Evolutionary conservation across 2,113 vertebrate species (phyloP).

Genomic region (Paracanthobrama guichenoti): DNA sequence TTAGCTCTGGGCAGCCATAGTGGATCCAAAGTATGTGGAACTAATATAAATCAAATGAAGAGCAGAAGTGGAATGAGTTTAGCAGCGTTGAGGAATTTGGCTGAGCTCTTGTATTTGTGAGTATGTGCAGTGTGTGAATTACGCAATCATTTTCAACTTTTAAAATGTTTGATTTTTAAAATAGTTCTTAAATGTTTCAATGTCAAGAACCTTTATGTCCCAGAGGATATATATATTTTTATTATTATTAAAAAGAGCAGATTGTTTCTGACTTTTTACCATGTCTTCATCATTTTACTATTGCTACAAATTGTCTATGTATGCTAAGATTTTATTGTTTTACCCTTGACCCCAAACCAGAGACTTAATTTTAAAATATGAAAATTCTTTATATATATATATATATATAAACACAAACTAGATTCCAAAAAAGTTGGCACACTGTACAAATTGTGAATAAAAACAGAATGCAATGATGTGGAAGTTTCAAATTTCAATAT

Average conservation of each 20-base stretch:
- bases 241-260: neutral
- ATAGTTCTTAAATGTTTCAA: neutral
- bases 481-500: no score
- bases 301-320: no score
- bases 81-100: slow-evolving; percentile 2
- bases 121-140: neutral
- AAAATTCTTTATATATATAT: no score
- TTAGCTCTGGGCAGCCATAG: slow-evolving; percentile 20
- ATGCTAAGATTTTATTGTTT: neutral
- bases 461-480: no score
- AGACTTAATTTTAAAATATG: no score
- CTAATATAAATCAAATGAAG: slow-evolving; percentile 36
- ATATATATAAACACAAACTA: no score
- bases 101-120: neutral
- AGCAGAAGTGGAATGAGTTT: neutral
- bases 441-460: no score
- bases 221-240: neutral
- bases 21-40: slow-evolving; percentile 33
- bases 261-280: neutral
- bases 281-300: neutral
- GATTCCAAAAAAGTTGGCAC: no score
- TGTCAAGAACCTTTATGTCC: neutral
- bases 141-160: neutral
- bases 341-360: neutral
- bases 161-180: neutral